Percentiles rank a stretch among this genome's conserved stretches.
These are phyloP conservation scores for Sebastes hubbsi DNA, from an alignment of 2,797 vertebrate species.

Conservation along the genomic window DNA sequence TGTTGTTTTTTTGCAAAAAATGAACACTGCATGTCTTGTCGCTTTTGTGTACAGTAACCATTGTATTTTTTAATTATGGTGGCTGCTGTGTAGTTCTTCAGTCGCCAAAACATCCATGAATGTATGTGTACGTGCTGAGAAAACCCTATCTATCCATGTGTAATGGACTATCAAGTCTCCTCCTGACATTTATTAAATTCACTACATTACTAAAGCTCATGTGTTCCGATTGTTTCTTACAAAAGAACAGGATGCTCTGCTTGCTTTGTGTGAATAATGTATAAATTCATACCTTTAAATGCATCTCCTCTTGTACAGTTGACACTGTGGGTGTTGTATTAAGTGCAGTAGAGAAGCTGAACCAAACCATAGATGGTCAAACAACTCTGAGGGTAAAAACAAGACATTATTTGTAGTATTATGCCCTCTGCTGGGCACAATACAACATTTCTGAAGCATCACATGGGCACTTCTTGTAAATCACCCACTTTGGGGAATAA, in stretches of 20 bases:
- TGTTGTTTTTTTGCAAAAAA: slow-evolving; percentile 34
- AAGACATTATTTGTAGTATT: slow-evolving; percentile 13
- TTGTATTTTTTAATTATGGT: slow-evolving; percentile 56
- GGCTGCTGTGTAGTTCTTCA: slow-evolving; percentile 61
- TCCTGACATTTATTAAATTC: slow-evolving; percentile 78
- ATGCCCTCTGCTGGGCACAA: slow-evolving; percentile 68
- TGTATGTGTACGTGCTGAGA: slow-evolving; percentile 67
- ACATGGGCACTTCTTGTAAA: slow-evolving; percentile 13
- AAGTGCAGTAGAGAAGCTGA: slow-evolving; percentile 42
- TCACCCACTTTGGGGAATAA: background rate
- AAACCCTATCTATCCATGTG: slow-evolving; percentile 63
- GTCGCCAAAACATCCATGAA: slow-evolving; percentile 55
- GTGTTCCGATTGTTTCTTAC: slow-evolving; percentile 17
- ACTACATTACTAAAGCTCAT: slow-evolving; percentile 67
- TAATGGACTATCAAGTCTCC: slow-evolving; percentile 59
- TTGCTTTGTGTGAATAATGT: background rate
- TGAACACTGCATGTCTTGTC: slow-evolving; percentile 69
- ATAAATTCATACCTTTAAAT: background rate
- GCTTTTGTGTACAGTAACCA: slow-evolving; percentile 65
- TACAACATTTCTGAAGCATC: slow-evolving; percentile 6
- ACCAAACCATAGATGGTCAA: slow-evolving; percentile 73
- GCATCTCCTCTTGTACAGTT: background rate
- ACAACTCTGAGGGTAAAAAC: slow-evolving; percentile 40
- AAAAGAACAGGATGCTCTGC: background rate
- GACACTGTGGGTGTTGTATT: slow-evolving; percentile 24